Evolutionary conservation across 2,888 invertebrate species (phyloP).

Genomic region (Pharmacophagus antenor): DNA sequence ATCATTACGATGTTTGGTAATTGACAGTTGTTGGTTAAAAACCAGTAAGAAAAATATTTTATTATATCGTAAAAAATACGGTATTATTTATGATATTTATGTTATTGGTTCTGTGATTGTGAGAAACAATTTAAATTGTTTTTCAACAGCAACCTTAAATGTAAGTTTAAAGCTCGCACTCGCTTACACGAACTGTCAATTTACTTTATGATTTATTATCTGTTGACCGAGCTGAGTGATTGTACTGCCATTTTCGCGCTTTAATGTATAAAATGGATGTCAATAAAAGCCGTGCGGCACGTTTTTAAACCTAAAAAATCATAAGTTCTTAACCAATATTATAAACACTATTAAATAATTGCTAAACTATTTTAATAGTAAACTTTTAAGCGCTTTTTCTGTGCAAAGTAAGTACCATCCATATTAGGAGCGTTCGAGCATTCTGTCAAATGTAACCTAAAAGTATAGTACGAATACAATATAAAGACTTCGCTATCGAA

Average conservation of each 20-base stretch:
- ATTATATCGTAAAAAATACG: conserved; percentile 20
- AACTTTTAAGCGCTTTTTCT: no score
- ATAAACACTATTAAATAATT: no score
- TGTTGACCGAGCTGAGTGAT: conserved; percentile 11
- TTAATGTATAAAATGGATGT: not conserved
- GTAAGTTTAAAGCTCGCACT: conserved; percentile 16
- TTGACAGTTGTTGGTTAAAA: conserved; percentile 21
- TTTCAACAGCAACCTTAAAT: conserved; percentile 8
- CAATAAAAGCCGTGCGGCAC: not conserved
- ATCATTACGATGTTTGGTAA: conserved; percentile 13
- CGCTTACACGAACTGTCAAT: conserved; percentile 27
- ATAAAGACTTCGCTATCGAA: no score
- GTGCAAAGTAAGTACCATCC: no score
- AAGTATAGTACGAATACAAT: no score
- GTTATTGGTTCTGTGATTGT: conserved; percentile 22
- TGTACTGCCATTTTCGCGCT: conserved; percentile 16
- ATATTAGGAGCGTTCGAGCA: no score
- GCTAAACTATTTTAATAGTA: no score
- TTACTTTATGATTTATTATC: conserved; percentile 25
- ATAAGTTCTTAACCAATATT: no score
- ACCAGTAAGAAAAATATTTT: conserved; percentile 10
- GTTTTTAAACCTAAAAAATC: not conserved
- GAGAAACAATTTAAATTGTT: conserved; percentile 10
- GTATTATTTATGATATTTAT: conserved; percentile 13
- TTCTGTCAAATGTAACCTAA: no score